phyloP scores from a whole-genome alignment of 2,797 vertebrate species.

The Liasis olivaceus region DNA sequence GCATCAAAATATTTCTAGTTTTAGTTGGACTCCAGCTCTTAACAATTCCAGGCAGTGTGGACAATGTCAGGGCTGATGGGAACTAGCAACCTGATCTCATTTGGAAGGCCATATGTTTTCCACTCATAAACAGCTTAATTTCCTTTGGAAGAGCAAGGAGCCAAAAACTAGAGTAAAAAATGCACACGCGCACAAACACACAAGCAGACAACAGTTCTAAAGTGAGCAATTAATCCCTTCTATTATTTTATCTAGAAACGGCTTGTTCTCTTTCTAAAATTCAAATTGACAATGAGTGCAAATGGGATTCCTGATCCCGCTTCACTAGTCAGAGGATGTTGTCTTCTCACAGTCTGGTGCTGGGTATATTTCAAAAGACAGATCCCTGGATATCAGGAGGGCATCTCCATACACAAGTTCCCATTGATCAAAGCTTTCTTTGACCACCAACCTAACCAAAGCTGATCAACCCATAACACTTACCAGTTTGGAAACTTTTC shows the following conservation, averaged over 20 bases:
- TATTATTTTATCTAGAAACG: neutral
- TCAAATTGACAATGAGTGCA: neutral
- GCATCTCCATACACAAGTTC: neutral
- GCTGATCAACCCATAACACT: conserved; percentile 55
- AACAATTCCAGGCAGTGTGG: neutral
- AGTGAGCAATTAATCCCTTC: neutral
- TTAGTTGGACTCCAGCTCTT: neutral
- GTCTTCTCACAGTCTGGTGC: neutral
- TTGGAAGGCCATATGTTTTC: neutral
- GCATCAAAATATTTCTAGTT: neutral
- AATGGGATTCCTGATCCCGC: neutral
- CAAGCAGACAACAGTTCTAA: neutral
- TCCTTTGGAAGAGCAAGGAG: neutral
- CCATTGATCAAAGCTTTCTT: neutral
- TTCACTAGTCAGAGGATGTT: neutral
- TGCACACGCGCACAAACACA: no score
- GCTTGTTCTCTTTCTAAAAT: neutral
- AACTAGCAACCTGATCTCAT: neutral
- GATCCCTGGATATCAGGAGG: neutral
- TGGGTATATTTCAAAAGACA: neutral
- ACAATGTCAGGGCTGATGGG: neutral
- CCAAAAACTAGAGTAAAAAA: neutral
- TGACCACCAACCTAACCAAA: neutral
- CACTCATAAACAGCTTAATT: neutral
- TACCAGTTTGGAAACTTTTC: conserved; percentile 81